Conservation (phyloP, 2,797 vertebrate species). For the Chromobotia macracanthus region DNA sequence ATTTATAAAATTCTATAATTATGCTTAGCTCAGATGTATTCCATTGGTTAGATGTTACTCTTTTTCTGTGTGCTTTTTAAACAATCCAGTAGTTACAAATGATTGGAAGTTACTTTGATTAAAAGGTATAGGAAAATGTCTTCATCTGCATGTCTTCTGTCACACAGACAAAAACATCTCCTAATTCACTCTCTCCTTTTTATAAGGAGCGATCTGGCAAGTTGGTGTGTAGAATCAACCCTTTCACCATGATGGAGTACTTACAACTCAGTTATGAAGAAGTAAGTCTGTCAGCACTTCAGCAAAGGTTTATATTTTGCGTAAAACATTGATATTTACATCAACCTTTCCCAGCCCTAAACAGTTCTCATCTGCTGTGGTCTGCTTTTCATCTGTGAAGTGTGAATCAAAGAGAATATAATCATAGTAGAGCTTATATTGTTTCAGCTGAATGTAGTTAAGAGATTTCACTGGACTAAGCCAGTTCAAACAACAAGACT, state of each 20-base stretch:
- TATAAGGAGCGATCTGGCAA: slow-evolving; percentile 60
- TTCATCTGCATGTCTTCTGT: too few species aligned
- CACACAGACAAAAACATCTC: too few species aligned
- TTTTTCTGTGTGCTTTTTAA: too few species aligned
- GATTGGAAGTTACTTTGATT: too few species aligned
- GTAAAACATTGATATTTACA: slow-evolving; percentile 10
- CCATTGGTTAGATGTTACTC: too few species aligned
- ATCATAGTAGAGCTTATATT: slow-evolving; percentile 47
- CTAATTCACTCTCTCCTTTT: slow-evolving; percentile 52
- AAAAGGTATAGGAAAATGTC: too few species aligned
- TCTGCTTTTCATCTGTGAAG: slow-evolving; percentile 20
- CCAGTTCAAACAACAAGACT: slow-evolving; percentile 56
- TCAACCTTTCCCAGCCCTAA: not conserved
- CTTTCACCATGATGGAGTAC: slow-evolving; percentile 84
- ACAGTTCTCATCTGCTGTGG: not conserved
- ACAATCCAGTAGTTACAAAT: too few species aligned
- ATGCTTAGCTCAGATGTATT: too few species aligned
- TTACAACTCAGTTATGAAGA: slow-evolving; percentile 93
- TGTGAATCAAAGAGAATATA: slow-evolving; percentile 8
- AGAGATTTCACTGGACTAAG: not conserved
- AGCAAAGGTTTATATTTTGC: not conserved
- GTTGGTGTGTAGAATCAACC: slow-evolving; percentile 82
- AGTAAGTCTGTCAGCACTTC: slow-evolving; percentile 70
- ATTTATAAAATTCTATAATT: too few species aligned
- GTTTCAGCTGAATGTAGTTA: slow-evolving; percentile 56